Percentiles rank a stretch among this genome's conserved stretches.
Evolutionary conservation across 1,140 invertebrate genomes (phyloP).

Genomic region (Drosophila subpulchrella): DNA sequence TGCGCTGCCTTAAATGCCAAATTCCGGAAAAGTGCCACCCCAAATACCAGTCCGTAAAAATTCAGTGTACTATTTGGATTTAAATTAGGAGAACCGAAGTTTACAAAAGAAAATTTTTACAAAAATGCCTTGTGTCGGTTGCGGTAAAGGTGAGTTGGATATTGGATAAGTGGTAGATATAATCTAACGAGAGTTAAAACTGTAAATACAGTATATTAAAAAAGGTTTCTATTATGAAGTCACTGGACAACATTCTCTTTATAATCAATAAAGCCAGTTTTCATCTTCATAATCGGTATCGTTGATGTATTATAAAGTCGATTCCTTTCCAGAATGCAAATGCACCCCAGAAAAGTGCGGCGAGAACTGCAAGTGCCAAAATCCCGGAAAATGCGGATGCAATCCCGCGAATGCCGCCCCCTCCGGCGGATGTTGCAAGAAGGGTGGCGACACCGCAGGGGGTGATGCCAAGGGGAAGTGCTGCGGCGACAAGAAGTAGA

Average conservation of each 20-base stretch:
- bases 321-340: conserved; percentile 84
- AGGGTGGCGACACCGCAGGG: conserved; percentile 5
- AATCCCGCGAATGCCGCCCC: conserved; percentile 30
- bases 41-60: conserved; percentile 1
- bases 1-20: conserved; percentile 33
- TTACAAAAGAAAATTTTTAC: background rate
- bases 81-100: background rate
- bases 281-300: too few species aligned
- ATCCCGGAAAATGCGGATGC: conserved; percentile 84
- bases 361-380: conserved; percentile 85
- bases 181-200: too few species aligned
- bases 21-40: conserved; percentile 6
- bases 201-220: too few species aligned
- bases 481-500: conserved; percentile 38
- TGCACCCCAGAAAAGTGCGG: conserved; percentile 85
- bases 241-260: too few species aligned
- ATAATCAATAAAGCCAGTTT: too few species aligned
- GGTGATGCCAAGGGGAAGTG: conserved; percentile 32
- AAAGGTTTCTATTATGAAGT: too few species aligned
- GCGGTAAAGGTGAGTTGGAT: conserved; percentile 63
- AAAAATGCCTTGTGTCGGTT: conserved; percentile 76
- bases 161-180: background rate
- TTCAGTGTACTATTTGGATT: conserved; percentile 2
- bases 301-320: too few species aligned
- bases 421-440: conserved; percentile 36